Percentiles rank a stretch among this genome's conserved stretches.
Conservation (phyloP, 2,113 vertebrate genomes). For the Corythoichthys intestinalis region DNA sequence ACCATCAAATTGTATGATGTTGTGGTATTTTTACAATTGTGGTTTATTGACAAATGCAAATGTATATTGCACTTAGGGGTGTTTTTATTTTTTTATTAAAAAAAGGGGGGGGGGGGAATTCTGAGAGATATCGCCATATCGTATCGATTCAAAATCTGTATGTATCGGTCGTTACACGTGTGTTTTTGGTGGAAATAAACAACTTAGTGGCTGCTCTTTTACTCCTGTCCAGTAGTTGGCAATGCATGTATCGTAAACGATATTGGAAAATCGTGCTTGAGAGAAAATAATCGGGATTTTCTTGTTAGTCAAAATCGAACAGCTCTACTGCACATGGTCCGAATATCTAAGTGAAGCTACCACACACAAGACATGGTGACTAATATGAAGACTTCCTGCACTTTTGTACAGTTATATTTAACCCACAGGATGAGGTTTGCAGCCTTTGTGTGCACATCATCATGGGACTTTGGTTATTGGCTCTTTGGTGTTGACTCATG, state of each 20-base stretch:
- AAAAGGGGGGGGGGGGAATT: too few species aligned
- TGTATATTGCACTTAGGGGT: neutral
- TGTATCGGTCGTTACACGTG: too few species aligned
- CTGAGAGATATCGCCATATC: too few species aligned
- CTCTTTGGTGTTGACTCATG: constrained; percentile 37
- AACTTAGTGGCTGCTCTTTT: too few species aligned
- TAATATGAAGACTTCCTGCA: constrained; percentile 54
- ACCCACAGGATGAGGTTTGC: constrained; percentile 40
- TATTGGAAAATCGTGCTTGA: too few species aligned
- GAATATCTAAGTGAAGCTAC: neutral
- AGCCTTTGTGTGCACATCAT: constrained; percentile 42
- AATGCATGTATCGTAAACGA: too few species aligned
- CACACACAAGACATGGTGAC: constrained; percentile 8
- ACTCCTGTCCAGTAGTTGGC: too few species aligned
- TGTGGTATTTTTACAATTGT: neutral
- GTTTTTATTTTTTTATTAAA: too few species aligned
- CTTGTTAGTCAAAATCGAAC: too few species aligned
- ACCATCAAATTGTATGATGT: neutral
- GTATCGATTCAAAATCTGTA: too few species aligned
- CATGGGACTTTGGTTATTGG: constrained; percentile 20
- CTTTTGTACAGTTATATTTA: constrained; percentile 47
- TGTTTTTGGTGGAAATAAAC: too few species aligned
- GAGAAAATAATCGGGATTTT: too few species aligned
- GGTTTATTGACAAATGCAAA: neutral
- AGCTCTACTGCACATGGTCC: neutral